phyloP scores from a whole-genome alignment of 2,888 invertebrate genomes.

The Nomada flava region DNA sequence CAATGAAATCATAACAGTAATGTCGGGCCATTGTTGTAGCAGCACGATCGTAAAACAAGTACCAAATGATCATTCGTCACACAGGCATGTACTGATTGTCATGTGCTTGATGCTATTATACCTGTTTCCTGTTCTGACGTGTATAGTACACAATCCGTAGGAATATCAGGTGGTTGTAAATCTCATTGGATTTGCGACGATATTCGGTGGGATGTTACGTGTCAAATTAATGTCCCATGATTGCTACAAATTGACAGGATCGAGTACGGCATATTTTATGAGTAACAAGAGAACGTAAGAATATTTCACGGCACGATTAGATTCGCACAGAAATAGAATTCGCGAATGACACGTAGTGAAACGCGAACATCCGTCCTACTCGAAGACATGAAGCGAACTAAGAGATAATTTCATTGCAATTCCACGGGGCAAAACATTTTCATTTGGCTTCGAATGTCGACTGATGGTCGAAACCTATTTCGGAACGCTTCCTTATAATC shows the following conservation, averaged over 20 bases:
- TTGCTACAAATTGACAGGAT: constrained; percentile 1
- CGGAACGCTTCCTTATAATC: too few species aligned
- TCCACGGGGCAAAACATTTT: background rate
- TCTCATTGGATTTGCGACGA: constrained; percentile 30
- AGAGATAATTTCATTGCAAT: background rate
- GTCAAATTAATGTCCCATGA: constrained; percentile 32
- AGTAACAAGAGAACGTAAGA: background rate
- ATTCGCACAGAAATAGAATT: background rate
- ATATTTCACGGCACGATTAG: background rate
- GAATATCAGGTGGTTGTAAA: constrained; percentile 26
- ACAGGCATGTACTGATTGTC: constrained; percentile 2
- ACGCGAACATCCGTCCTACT: too few species aligned
- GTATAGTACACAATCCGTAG: constrained; percentile 7
- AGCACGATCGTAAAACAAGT: constrained; percentile 6
- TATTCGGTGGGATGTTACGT: constrained; percentile 17
- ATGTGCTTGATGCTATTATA: constrained; percentile 11
- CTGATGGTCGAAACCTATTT: too few species aligned
- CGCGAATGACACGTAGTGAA: background rate
- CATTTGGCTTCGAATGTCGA: too few species aligned
- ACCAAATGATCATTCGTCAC: background rate
- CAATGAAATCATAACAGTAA: background rate
- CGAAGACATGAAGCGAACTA: too few species aligned
- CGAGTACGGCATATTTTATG: background rate
- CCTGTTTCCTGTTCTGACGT: constrained; percentile 23
- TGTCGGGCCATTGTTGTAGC: background rate